A percentile compares a stretch with the other conserved stretches of the same genome.
Conservation (phyloP, 2,888 invertebrate species). For the Agrotis clavis region DNA sequence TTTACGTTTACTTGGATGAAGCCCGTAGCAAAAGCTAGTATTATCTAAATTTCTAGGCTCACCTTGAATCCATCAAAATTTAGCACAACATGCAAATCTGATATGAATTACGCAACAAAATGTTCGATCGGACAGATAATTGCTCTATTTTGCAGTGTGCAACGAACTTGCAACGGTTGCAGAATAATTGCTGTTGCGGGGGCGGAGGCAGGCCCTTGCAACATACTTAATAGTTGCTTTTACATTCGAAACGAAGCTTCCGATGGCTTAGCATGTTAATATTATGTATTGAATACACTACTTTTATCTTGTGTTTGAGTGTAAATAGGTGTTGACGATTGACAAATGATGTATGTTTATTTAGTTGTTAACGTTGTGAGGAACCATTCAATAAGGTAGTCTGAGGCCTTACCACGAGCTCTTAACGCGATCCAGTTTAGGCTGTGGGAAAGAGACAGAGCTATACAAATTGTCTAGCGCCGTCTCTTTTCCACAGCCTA, state of each 20-base stretch:
- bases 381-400: not conserved
- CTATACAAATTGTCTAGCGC: too few species aligned
- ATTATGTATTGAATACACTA: slow-evolving; percentile 14
- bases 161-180: slow-evolving; percentile 61
- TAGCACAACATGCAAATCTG: slow-evolving; percentile 23
- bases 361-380: not conserved
- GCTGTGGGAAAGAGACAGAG: too few species aligned
- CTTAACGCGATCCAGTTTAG: too few species aligned
- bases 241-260: slow-evolving; percentile 54
- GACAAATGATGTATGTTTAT: not conserved
- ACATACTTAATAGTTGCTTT: slow-evolving; percentile 53
- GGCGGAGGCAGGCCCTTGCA: slow-evolving; percentile 42
- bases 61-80: slow-evolving; percentile 21
- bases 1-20: too few species aligned
- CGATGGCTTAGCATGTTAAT: slow-evolving; percentile 25
- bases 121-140: slow-evolving; percentile 57
- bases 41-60: not conserved
- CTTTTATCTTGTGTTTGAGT: not conserved
- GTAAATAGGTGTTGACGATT: slow-evolving; percentile 4
- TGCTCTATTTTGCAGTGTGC: slow-evolving; percentile 61
- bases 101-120: slow-evolving; percentile 48
- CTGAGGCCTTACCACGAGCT: too few species aligned
- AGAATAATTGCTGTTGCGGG: slow-evolving; percentile 51
- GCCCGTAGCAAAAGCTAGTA: too few species aligned
- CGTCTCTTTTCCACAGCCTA: too few species aligned